Conservation (phyloP, 2,888 invertebrate genomes). For the Lasioglossum figueresi region DNA sequence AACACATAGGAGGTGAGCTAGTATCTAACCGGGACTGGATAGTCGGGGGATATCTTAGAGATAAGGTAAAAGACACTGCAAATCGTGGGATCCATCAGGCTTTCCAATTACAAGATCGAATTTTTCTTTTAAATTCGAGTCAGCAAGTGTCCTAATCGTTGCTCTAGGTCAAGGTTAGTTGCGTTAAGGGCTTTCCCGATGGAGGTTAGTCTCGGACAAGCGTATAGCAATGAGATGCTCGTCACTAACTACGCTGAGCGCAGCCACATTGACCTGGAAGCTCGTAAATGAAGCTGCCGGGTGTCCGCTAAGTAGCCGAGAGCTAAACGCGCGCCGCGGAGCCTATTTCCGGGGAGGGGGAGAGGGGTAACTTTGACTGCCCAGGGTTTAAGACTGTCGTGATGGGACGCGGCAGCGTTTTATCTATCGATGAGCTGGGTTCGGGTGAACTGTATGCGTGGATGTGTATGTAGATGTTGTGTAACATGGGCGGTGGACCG, state of each 20-base stretch:
- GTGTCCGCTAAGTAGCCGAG: slow-evolving; percentile 14
- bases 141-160: neutral
- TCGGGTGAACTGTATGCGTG: slow-evolving; percentile 41
- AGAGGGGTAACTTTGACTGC: slow-evolving; percentile 52
- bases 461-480: slow-evolving; percentile 49
- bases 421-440: neutral
- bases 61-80: slow-evolving; percentile 14
- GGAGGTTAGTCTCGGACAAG: neutral
- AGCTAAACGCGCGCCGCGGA: slow-evolving; percentile 28
- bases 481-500: neutral
- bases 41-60: neutral
- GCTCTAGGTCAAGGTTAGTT: neutral
- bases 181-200: neutral
- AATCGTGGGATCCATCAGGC: neutral
- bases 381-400: slow-evolving; percentile 68
- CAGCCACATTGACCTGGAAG: slow-evolving; percentile 16
- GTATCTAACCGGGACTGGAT: slow-evolving; percentile 8
- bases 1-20: slow-evolving; percentile 10
- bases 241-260: slow-evolving; percentile 7
- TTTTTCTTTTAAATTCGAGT: neutral
- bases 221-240: slow-evolving; percentile 6
- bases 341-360: neutral
- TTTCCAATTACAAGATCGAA: neutral
- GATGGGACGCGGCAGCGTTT: slow-evolving; percentile 17
- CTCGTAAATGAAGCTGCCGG: slow-evolving; percentile 14